These are phyloP conservation scores for Nerophis ophidion DNA, from an alignment of 2,113 vertebrate genomes.

Conservation along the genomic window DNA sequence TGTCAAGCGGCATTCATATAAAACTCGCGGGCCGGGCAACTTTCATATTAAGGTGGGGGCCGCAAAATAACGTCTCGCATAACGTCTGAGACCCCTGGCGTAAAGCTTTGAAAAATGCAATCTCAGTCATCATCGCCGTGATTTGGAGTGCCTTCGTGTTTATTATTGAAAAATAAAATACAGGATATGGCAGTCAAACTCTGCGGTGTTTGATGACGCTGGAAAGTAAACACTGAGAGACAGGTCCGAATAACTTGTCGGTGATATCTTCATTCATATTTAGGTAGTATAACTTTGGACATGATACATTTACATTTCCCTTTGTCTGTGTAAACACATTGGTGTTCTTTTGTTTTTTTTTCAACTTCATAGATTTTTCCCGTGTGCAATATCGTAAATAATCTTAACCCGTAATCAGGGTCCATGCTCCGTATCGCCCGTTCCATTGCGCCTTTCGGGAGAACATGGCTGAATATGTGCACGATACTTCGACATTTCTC, in stretches of 20 bases:
- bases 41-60: no score
- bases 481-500: constrained; percentile 59
- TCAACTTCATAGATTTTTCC: background rate
- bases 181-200: constrained; percentile 56
- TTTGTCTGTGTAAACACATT: constrained; percentile 55
- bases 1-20: no score
- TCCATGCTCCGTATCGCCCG: constrained; percentile 45
- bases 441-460: constrained; percentile 33
- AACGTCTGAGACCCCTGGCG: no score
- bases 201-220: constrained; percentile 37
- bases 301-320: constrained; percentile 55
- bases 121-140: constrained; percentile 65
- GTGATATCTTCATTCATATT: constrained; percentile 61
- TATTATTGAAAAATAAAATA: constrained; percentile 52
- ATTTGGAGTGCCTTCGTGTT: constrained; percentile 45
- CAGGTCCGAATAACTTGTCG: constrained; percentile 64
- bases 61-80: no score
- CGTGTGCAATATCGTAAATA: constrained; percentile 19
- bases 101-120: constrained; percentile 74
- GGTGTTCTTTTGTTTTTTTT: constrained; percentile 14
- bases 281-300: constrained; percentile 62
- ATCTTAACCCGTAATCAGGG: constrained; percentile 5
- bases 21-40: no score
- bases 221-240: constrained; percentile 61
- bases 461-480: constrained; percentile 48